Evolutionary conservation across 1,140 invertebrate species (phyloP), one percentile per base, ranked within the genome.

Genomic region (Ladona fulva): DNA sequence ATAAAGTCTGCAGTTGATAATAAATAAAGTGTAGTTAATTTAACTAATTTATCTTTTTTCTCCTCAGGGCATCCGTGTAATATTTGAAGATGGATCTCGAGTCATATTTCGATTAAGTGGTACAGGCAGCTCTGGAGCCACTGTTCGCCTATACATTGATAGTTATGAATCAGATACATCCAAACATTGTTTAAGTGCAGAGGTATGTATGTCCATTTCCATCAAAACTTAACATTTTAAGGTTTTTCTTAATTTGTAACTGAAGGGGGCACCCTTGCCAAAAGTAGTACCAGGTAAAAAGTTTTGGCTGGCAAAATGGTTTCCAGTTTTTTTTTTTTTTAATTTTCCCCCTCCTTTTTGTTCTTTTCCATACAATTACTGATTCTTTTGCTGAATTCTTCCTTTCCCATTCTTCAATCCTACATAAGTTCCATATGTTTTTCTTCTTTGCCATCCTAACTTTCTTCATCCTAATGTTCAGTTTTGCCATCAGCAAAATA

Each of bases 71-170:
- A 88, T 99, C 29, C 89, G 97, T 80, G 91, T 99, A 75, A 88
- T 98, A 66, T 99, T 99, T 84, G 91, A 92, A 80, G 96, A 99
- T 85, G 96, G 95, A 42, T 97, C 96, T 0, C 89, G 98, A 59
- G 91, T 99, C 80, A 93, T 99, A 78, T 93, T 94, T 84, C 90
- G 98, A 75, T 88, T 99, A 74, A 98, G 96, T 84, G 98, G 98
- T 76, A 99, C 98, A 8, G 98, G 98, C 79, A 98, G 96, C 84
- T 94, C 93, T 78, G 97, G 98, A 8, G 97, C 97, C 19, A 99
- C 98, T 19, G 94, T 99, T 80, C 90, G 98, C 77, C 82, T 99
- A 25, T 99, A 99, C 84, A 91, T 97, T 79, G 97, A 97, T 83
- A 93, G 92, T 78, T 97, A 95, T 84, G 93, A 95, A 81, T 88